Evolutionary conservation across 2,113 vertebrate species (phyloP).

Genomic region (Pangasianodon gigas): DNA sequence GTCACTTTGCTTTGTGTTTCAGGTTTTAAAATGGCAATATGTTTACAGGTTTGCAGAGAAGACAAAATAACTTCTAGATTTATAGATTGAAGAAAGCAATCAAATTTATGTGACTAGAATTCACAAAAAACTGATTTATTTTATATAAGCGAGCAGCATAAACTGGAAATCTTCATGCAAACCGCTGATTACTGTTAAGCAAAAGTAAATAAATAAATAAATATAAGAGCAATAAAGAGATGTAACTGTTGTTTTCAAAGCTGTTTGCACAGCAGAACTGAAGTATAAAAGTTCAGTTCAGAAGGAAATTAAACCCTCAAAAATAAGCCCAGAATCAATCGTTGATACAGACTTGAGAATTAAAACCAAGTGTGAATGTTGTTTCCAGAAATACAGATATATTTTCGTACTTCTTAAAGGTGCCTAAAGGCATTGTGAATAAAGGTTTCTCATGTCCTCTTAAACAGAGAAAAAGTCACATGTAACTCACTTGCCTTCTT

Average conservation of each 20-base stretch:
- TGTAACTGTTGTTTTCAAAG: not conserved
- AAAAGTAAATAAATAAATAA: not conserved
- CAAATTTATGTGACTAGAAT: too few relatives aligned
- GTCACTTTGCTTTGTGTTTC: too few relatives aligned
- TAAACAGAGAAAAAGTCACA: not conserved
- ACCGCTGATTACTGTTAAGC: too few relatives aligned
- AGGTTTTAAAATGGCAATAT: too few relatives aligned
- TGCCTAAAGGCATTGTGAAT: not conserved
- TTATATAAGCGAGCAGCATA: too few relatives aligned
- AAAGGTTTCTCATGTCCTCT: not conserved
- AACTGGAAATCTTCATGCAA: too few relatives aligned
- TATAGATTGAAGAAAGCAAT: too few relatives aligned
- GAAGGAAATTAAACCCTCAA: not conserved
- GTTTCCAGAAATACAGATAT: not conserved
- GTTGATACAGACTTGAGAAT: not conserved
- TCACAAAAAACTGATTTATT: too few relatives aligned
- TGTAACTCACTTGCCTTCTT: not conserved
- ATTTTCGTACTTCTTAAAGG: not conserved
- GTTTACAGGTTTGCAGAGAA: too few relatives aligned
- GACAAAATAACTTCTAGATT: too few relatives aligned
- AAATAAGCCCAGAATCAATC: not conserved
- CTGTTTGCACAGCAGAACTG: not conserved
- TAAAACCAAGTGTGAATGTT: not conserved
- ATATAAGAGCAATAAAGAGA: not conserved
- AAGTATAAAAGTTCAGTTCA: not conserved